Conservation (phyloP, 2,888 invertebrate species). For the Melanostoma mellinum region DNA sequence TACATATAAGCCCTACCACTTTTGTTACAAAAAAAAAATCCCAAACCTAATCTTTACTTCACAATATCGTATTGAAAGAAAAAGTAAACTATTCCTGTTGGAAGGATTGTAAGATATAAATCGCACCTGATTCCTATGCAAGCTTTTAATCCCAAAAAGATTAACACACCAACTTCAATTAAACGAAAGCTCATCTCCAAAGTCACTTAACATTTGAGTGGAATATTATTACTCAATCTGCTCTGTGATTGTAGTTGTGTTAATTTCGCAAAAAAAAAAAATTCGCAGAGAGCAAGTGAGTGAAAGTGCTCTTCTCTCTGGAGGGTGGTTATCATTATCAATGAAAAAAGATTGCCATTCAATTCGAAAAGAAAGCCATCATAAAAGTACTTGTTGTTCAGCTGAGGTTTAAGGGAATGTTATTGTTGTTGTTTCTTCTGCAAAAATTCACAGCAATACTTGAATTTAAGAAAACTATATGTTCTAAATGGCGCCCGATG, state of each 20-base stretch:
- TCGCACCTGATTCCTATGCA: neutral
- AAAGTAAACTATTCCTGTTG: neutral
- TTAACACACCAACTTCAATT: constrained; percentile 21
- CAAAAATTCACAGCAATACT: no score
- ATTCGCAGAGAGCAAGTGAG: neutral
- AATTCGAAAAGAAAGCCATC: constrained; percentile 14
- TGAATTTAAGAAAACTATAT: no score
- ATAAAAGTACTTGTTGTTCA: constrained; percentile 31
- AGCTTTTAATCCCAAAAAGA: constrained; percentile 31
- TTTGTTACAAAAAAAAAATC: no score
- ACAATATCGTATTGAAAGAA: no score
- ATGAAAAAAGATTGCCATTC: constrained; percentile 18
- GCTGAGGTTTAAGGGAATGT: no score
- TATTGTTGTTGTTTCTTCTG: no score
- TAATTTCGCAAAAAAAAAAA: neutral
- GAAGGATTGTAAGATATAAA: constrained; percentile 3
- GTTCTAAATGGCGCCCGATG: no score
- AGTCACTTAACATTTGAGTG: constrained; percentile 24
- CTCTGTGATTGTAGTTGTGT: neutral
- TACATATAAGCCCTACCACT: no score
- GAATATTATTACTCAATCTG: constrained; percentile 9
- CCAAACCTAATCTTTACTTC: no score
- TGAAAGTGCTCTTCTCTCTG: constrained; percentile 19
- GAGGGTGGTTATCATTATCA: constrained; percentile 8
- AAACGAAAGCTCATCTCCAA: constrained; percentile 8